Evolutionary conservation across 2,113 vertebrate species (phyloP), one percentile per base, ranked within the genome.

Genomic region (Tragelaphus scriptus): DNA sequence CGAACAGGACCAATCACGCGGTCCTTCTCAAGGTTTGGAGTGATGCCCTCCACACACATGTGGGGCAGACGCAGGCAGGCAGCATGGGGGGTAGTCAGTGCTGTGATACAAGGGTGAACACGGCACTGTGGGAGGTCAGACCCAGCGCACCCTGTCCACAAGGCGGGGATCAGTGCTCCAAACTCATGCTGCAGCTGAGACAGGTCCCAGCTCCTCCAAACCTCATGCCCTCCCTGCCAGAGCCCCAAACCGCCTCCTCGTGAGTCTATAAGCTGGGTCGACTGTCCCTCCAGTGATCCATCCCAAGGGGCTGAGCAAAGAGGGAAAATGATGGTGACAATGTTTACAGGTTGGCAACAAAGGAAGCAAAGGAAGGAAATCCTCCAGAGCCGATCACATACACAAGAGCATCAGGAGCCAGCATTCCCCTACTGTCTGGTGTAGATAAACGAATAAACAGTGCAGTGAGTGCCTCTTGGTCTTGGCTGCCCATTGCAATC

Each of bases 41-140:
- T 2, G 51, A 94, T 40, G 40, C 6, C 44, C 26, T 19, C 1
- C 16, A 47, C 14, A 51, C 28, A 80, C 7, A 58, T 12, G 49
- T 28, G 63, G 85, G 28, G 47, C 26, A 26, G 32, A 36, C 26
- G 32, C 15, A 8, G 25, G 53, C 7, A 85, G 36, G 16, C 56
- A 13, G 14, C 36, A 23, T 2, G 17, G 5, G 30, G 10, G 51
- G 30, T 5, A 0, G 36, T 55, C 91, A 36, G 47, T 11, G 28
- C 49, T 40, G 32, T 19, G 30, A 40, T 7, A 19, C 25, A 8
- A 30, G n/a, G 13, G 19, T 4, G 17, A 32, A 14, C 30, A 1
- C 9, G 0, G 5, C 2, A 2, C 25, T 4, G n/a, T 6, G 0
- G 11, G 44, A 30, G 19, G 10, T 25, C 49, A 40, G 79, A 51